Evolutionary conservation across 1,140 invertebrate genomes (phyloP).

Genomic region (Zophobas morio): DNA sequence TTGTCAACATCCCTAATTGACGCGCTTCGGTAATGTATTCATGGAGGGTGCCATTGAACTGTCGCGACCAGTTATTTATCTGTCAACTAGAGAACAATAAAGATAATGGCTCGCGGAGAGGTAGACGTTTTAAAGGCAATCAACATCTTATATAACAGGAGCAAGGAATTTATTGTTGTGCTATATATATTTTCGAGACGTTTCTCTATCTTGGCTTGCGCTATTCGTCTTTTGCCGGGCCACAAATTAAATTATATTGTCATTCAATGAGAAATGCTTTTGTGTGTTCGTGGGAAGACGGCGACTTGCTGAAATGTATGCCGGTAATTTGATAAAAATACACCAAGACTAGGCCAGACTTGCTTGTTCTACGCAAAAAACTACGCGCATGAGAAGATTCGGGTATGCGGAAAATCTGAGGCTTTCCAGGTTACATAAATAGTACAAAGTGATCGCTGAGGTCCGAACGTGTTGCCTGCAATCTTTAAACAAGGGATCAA

Average conservation of each 20-base stretch:
- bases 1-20: conserved; percentile 51
- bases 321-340: conserved; percentile 35
- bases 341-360: neutral
- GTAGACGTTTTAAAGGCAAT: conserved; percentile 58
- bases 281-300: conserved; percentile 27
- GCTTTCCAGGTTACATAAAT: too few relatives aligned
- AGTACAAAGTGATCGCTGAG: too few relatives aligned
- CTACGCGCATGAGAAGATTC: too few relatives aligned
- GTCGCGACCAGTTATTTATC: conserved; percentile 57
- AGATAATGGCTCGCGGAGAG: conserved; percentile 59
- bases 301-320: conserved; percentile 29
- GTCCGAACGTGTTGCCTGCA: too few relatives aligned
- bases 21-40: conserved; percentile 55
- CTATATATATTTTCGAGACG: conserved; percentile 31
- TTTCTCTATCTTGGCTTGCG: conserved; percentile 29
- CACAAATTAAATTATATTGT: conserved; percentile 42
- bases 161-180: conserved; percentile 52
- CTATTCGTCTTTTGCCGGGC: conserved; percentile 38
- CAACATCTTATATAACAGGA: conserved; percentile 55
- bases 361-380: too few relatives aligned
- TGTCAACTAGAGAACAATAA: conserved; percentile 58
- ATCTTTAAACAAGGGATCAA: too few relatives aligned
- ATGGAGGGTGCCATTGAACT: conserved; percentile 54
- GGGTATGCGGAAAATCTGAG: too few relatives aligned
- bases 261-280: conserved; percentile 38